Percentiles rank a stretch among this genome's conserved stretches.
Conservation (phyloP, 2,113 vertebrate genomes). For the Callionymus lyra region DNA sequence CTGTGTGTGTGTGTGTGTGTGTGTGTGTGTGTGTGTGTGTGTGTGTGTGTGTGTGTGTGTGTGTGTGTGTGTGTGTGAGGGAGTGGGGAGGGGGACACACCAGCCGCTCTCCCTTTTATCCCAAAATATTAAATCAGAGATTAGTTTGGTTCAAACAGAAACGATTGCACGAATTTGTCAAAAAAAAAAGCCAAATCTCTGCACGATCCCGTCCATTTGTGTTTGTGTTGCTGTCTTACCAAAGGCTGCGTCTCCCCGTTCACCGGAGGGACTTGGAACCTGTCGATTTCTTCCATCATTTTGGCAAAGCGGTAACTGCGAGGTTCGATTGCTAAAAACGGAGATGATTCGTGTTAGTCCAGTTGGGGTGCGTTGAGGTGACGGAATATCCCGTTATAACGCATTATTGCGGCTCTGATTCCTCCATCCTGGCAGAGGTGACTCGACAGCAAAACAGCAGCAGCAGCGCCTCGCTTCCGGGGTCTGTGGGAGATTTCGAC, state of each 20-base stretch:
- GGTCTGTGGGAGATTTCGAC: conserved; percentile 34
- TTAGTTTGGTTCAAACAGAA: too few species aligned
- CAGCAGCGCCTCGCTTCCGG: conserved; percentile 61
- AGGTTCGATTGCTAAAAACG: conserved; percentile 6
- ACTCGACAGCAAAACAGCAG: conserved; percentile 68
- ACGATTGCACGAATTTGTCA: neutral
- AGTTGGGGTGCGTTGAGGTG: conserved; percentile 11
- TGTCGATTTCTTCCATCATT: conserved; percentile 95
- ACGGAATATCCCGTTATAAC: conserved; percentile 23
- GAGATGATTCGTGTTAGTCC: conserved; percentile 3
- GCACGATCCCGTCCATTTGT: conserved; percentile 4
- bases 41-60: conserved; percentile 1
- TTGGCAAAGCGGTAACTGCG: conserved; percentile 49
- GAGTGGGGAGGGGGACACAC: conserved; percentile 26
- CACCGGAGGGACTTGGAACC: conserved; percentile 88
- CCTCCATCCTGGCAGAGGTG: conserved; percentile 63
- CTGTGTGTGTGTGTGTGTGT: neutral
- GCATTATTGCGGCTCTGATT: conserved; percentile 55
- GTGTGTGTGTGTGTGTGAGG: neutral
- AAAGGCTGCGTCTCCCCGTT: conserved; percentile 87
- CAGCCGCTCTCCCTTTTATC: too few species aligned
- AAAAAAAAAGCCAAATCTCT: neutral
- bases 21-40: neutral
- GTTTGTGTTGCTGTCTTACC: conserved; percentile 65
- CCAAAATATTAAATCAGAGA: too few species aligned